Evolutionary conservation across 2,113 vertebrate genomes (phyloP).

Genomic region (Echinops telfairi): DNA sequence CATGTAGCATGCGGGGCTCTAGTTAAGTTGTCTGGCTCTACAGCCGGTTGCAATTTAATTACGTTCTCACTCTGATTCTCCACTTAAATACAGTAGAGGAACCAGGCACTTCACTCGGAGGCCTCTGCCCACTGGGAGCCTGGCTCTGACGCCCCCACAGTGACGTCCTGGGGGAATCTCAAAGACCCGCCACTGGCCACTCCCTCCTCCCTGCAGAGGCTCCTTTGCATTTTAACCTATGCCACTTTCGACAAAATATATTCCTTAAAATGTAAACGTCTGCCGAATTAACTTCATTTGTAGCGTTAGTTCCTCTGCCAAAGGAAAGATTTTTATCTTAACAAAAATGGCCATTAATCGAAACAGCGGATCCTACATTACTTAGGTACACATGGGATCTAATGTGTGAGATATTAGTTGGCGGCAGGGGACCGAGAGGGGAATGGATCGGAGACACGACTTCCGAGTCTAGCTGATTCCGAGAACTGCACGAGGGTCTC

Average conservation of each 20-base stretch:
- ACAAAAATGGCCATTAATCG: constrained; percentile 56
- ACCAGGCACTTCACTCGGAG: not conserved
- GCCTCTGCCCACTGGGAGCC: fast-evolving
- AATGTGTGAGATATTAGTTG: not conserved
- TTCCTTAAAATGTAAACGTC: constrained; percentile 66
- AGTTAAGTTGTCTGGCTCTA: constrained; percentile 82
- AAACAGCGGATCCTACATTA: constrained; percentile 55
- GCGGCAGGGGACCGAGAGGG: not conserved
- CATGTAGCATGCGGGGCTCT: constrained; percentile 74
- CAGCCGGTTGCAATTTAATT: constrained; percentile 76
- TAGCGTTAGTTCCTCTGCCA: constrained; percentile 37
- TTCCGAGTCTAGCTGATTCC: not conserved
- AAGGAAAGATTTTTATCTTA: constrained; percentile 70
- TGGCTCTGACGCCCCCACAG: not conserved
- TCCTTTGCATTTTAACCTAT: constrained; percentile 43
- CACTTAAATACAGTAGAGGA: constrained; percentile 64
- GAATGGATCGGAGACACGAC: not conserved
- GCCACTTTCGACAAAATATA: not conserved
- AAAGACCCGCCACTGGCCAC: not conserved
- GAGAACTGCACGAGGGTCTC: not conserved
- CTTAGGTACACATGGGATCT: constrained; percentile 49
- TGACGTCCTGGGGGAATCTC: not conserved
- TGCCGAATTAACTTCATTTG: constrained; percentile 53
- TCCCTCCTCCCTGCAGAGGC: not conserved
- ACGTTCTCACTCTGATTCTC: constrained; percentile 55